Percentiles rank a stretch among this genome's conserved stretches.
phyloP scores from a whole-genome alignment of 2,888 invertebrate species.

The Tenthredo mesomela region DNA sequence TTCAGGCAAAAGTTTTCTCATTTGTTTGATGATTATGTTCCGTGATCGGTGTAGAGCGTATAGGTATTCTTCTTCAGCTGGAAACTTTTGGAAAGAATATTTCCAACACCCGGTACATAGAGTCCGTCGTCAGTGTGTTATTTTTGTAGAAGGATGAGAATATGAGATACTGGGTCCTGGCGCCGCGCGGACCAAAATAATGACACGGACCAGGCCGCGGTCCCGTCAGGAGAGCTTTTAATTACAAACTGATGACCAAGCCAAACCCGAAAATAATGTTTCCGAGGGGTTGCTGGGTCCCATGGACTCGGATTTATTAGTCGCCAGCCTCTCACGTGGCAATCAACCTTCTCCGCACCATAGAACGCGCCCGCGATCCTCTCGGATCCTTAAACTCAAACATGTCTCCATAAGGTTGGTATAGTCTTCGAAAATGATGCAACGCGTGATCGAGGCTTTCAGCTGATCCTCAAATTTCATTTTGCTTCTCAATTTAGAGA shows the following conservation, averaged over 20 bases:
- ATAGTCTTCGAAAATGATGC: conserved; percentile 12
- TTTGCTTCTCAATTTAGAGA: neutral
- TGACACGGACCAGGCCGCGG: conserved; percentile 72
- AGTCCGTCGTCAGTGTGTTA: conserved; percentile 64
- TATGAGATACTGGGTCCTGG: conserved; percentile 75
- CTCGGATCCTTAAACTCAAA: neutral
- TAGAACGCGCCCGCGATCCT: conserved; percentile 31
- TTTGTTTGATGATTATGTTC: neutral
- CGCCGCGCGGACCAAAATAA: conserved; percentile 76
- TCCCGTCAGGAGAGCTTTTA: conserved; percentile 75
- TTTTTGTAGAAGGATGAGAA: conserved; percentile 73
- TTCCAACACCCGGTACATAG: conserved; percentile 68
- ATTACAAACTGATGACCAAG: conserved; percentile 77
- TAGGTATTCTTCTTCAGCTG: neutral
- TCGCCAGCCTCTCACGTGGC: conserved; percentile 53
- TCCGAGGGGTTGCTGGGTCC: conserved; percentile 65
- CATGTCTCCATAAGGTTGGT: neutral
- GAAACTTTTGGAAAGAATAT: neutral
- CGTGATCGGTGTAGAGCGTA: neutral
- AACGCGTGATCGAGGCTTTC: neutral
- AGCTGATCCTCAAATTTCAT: neutral
- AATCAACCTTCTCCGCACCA: conserved; percentile 38
- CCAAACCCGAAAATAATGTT: conserved; percentile 76
- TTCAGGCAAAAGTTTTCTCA: neutral
- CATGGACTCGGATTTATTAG: conserved; percentile 65